Evolutionary conservation across 2,888 invertebrate genomes (phyloP).

Genomic region (Oeneis ivallda): DNA sequence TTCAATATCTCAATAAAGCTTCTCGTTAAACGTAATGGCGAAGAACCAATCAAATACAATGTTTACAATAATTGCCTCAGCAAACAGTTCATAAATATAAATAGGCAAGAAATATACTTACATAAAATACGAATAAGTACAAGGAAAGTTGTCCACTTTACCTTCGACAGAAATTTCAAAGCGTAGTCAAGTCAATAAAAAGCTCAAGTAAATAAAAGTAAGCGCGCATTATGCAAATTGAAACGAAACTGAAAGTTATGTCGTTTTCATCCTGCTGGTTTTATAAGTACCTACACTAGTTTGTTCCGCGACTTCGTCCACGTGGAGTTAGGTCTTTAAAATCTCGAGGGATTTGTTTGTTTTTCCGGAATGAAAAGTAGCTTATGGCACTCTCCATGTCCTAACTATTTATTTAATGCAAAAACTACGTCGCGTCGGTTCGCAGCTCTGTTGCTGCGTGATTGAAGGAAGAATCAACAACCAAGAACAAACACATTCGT

Average conservation of each 20-base stretch:
- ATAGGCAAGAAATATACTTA: conserved; percentile 28
- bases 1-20: neutral
- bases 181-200: conserved; percentile 35
- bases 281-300: neutral
- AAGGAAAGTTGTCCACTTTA: conserved; percentile 35
- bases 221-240: conserved; percentile 39
- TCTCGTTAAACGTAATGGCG: conserved; percentile 5
- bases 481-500: too few species aligned
- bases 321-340: too few species aligned
- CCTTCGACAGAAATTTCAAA: conserved; percentile 33
- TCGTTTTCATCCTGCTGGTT: neutral
- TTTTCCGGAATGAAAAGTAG: too few species aligned
- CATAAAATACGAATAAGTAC: conserved; percentile 31
- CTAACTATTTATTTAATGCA: too few species aligned
- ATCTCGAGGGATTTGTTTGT: too few species aligned
- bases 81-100: conserved; percentile 26
- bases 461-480: too few species aligned
- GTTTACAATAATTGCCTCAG: conserved; percentile 3
- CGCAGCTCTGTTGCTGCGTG: too few species aligned
- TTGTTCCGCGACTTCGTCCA: too few species aligned
- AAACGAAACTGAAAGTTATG: conserved; percentile 11
- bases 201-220: conserved; percentile 35
- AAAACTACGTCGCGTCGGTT: too few species aligned
- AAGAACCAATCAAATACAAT: conserved; percentile 8
- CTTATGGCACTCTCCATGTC: too few species aligned